These are phyloP conservation scores for Athalia rosae DNA, from an alignment of 2,888 invertebrate species.

Conservation along the genomic window DNA sequence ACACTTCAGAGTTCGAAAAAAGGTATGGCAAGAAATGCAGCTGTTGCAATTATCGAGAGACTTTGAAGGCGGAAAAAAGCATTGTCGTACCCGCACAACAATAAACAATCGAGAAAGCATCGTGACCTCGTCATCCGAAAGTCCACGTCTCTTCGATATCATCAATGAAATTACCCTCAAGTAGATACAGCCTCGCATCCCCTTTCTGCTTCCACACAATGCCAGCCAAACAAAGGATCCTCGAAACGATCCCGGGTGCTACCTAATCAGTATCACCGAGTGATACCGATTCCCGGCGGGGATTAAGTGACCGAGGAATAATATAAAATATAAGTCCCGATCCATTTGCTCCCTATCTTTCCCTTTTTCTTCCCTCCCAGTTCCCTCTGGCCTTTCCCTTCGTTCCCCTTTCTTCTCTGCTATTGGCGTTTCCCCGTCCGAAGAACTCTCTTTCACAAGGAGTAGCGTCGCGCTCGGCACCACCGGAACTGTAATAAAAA, in stretches of 20 bases:
- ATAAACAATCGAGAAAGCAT: conserved; percentile 2
- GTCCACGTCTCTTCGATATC: conserved; percentile 7
- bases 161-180: conserved; percentile 22
- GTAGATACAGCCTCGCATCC: conserved; percentile 13
- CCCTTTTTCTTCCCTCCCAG: background rate
- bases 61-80: background rate
- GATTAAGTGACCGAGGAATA: conserved; percentile 40
- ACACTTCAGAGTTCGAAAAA: too few species aligned
- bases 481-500: conserved; percentile 48
- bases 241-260: conserved; percentile 24
- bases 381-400: too few species aligned
- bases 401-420: too few species aligned
- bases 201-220: background rate
- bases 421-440: too few species aligned
- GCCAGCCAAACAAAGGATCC: conserved; percentile 27
- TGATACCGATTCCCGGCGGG: conserved; percentile 30
- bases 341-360: conserved; percentile 13
- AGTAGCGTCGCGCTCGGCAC: conserved; percentile 47
- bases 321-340: conserved; percentile 26
- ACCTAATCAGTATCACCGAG: conserved; percentile 39
- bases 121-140: conserved; percentile 22
- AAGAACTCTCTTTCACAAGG: conserved; percentile 3
- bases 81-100: background rate
- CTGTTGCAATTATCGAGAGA: background rate
- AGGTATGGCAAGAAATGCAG: background rate